Percentiles rank a stretch among this genome's conserved stretches.
phyloP scores from a whole-genome alignment of 2,797 vertebrate genomes.

The Apogon talboti region DNA sequence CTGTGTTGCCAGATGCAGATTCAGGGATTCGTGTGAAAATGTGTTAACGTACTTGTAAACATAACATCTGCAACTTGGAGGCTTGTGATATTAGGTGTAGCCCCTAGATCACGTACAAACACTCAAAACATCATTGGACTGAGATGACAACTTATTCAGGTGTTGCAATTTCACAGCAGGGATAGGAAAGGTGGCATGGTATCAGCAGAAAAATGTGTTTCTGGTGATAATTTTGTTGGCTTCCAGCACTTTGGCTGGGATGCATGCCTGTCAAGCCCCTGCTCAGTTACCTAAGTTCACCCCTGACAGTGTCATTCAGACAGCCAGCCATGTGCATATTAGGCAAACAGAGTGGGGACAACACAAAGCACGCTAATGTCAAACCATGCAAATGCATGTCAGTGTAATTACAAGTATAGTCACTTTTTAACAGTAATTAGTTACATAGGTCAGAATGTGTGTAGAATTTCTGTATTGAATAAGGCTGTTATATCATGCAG shows the following conservation, averaged over 20 bases:
- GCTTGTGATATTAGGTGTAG: fast-evolving
- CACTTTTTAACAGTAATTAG: not conserved
- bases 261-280: constrained; percentile 4
- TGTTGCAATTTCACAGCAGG: fast-evolving
- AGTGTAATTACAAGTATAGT: constrained; percentile 1
- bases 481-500: too few relatives aligned
- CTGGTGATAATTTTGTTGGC: not conserved
- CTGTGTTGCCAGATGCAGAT: constrained; percentile 10
- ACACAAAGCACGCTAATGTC: constrained; percentile 21
- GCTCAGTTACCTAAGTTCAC: constrained; percentile 41
- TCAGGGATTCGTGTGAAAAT: not conserved
- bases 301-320: constrained; percentile 51
- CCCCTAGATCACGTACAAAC: too few relatives aligned
- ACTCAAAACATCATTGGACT: too few relatives aligned
- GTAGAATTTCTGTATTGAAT: not conserved
- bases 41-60: not conserved
- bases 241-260: not conserved
- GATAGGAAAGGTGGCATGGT: not conserved
- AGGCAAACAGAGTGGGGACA: constrained; percentile 23
- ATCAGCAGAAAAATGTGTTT: constrained; percentile 13
- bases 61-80: not conserved
- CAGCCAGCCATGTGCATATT: constrained; percentile 53
- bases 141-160: not conserved
- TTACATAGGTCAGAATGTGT: not conserved
- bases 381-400: not conserved